Percentiles rank a stretch among this genome's conserved stretches.
phyloP scores from a whole-genome alignment of 2,113 vertebrate genomes.

The Nibea albiflora region DNA sequence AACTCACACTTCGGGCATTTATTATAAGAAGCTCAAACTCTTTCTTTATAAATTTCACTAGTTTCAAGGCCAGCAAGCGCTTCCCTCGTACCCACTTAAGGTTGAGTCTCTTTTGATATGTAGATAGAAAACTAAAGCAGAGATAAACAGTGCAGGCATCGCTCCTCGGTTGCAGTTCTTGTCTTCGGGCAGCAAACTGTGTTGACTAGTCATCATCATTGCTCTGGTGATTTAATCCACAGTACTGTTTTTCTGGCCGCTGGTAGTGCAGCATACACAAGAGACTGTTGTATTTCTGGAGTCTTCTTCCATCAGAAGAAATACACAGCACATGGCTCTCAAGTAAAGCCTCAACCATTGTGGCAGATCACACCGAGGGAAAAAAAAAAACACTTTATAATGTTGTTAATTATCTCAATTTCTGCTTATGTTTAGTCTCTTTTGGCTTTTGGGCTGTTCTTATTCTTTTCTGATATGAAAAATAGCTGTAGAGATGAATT shows the following conservation, averaged over 20 bases:
- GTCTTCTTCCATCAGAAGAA: slow-evolving; percentile 74
- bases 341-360: slow-evolving; percentile 26
- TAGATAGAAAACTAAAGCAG: slow-evolving; percentile 32
- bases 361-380: slow-evolving; percentile 6
- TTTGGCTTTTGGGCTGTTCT: background rate
- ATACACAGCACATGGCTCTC: slow-evolving; percentile 29
- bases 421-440: slow-evolving; percentile 22
- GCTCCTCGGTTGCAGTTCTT: slow-evolving; percentile 20
- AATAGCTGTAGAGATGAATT: background rate
- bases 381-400: background rate
- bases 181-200: slow-evolving; percentile 53
- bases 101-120: slow-evolving; percentile 49
- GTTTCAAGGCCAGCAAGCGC: slow-evolving; percentile 25
- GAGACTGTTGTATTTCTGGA: slow-evolving; percentile 66
- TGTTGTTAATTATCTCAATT: slow-evolving; percentile 29
- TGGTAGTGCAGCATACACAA: slow-evolving; percentile 49
- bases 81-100: slow-evolving; percentile 5
- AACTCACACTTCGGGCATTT: slow-evolving; percentile 1
- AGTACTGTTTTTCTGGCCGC: slow-evolving; percentile 61
- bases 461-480: background rate
- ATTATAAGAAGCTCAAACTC: background rate
- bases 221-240: slow-evolving; percentile 66
- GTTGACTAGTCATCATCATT: slow-evolving; percentile 59
- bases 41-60: slow-evolving; percentile 1
- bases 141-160: slow-evolving; percentile 29